Conservation (phyloP, 1,140 invertebrate species). For the Atta cephalotes region DNA sequence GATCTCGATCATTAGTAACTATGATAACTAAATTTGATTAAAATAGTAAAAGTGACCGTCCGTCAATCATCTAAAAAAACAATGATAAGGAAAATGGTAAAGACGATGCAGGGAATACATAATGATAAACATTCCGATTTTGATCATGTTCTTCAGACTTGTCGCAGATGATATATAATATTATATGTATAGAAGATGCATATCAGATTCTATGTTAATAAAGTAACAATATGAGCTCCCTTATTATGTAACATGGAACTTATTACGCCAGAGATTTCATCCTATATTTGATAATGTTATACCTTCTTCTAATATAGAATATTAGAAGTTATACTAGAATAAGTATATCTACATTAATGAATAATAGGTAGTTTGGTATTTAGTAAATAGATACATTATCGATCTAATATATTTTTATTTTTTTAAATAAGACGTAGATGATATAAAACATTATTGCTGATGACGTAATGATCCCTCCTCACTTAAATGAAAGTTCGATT, state of each 20-base stretch:
- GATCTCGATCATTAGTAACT: neutral
- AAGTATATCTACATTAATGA: neutral
- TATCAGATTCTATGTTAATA: neutral
- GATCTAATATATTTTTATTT: constrained; percentile 1
- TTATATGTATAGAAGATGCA: neutral
- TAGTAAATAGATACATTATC: constrained; percentile 3
- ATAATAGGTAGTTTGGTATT: too few relatives aligned
- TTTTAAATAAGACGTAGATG: constrained; percentile 6
- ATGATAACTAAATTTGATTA: neutral
- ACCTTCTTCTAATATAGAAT: neutral
- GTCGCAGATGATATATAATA: neutral
- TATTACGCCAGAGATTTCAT: constrained; percentile 4
- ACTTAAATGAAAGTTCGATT: constrained; percentile 9
- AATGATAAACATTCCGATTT: neutral
- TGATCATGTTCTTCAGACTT: neutral
- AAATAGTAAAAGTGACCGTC: neutral
- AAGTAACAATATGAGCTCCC: neutral
- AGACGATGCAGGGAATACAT: neutral
- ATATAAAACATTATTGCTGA: neutral
- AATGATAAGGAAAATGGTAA: neutral
- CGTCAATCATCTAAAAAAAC: neutral
- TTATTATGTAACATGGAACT: neutral
- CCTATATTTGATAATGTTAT: neutral
- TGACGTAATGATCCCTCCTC: neutral
- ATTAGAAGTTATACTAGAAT: neutral